Evolutionary conservation across 2,888 invertebrate species (phyloP), one percentile per base, ranked within the genome.

Genomic region (Cylloceria caligata): DNA sequence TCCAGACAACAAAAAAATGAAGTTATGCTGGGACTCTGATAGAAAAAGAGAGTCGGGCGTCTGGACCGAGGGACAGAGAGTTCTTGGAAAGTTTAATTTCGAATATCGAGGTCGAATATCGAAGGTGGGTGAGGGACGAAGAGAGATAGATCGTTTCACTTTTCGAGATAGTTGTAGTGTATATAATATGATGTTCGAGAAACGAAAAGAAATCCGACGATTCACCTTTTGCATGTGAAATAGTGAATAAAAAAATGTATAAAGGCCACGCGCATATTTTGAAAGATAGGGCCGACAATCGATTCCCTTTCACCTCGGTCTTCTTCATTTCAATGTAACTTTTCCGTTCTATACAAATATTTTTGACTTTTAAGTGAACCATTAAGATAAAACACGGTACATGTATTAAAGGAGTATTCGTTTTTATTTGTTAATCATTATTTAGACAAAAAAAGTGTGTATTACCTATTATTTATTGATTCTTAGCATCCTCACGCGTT

Each of bases 71-170:
- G 62, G 81, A 82, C 75, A 52, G 78, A 64, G 81, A 75, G 71
- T 82, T 82, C 79, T 75, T 82, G 82, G 82, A 82, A 79, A 82
- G 82, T 82, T 82, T 82, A 72, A 82, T 82, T 79, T 79, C 82
- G 82, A 75, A 75, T 82, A 82, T 82, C 82, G 82, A 82, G 82
- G 82, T 79, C 79, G 78, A 69, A 52, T 74, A 79, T 82, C 75
- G 78, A 76, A 55, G 80, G 45, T n/a, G 57, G 7, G 30, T 13
- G 34, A 62, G 69, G 27, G 34, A 45, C 52, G 75, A 68, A 60
- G 68, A 24, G 68, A 81, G 73, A 68, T 62, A 64, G 68, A 78
- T 62, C 75, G 82, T 82, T 82, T 82, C 82, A 82, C 82, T 82
- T 79, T 82, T 82, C 67, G 75, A 60, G 57, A 75, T 72, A 27